Evolutionary conservation across 2,888 invertebrate species (phyloP), one percentile per base, ranked within the genome.

Genomic region (Agriopis aurantiaria): DNA sequence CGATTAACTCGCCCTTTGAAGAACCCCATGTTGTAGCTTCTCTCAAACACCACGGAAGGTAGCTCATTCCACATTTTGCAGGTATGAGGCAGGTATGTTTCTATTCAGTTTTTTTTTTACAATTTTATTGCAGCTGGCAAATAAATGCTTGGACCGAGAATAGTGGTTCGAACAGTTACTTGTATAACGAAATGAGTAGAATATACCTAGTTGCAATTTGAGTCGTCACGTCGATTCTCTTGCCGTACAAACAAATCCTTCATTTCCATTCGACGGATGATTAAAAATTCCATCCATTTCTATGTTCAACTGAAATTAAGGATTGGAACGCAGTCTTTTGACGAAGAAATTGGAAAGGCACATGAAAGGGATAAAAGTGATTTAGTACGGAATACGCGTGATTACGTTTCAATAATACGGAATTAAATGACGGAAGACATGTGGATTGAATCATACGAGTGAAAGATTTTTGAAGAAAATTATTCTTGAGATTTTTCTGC

Each of bases 201-300:
- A 33, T 33, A 33, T 33, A 33, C 33, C 3, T 3, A 5, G n/a
- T n/a, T 48, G 48, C 5, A 1, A 40, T 8, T 12, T 12, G 7
- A 43, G n/a, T 9, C 43, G 14, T 14, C 56, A 57, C 5, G 56
- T 17, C 9, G 58, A 8, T 58, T 57, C 33, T 45, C 43, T 62
- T 14, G 12, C 46, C 52, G n/a, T n/a, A 56, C 53, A 56, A 48
- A 64, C 48, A 49, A 64, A 60, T 45, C 51, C 51, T 49, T 58
- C 55, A 68, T 65, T 62, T 56, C 55, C 45, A 65, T 69, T 62
- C 52, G 62, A 58, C 57, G 33, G 23, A 65, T 65, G 61, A 69
- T 69, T 69, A 62, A 69, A 69, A 65, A 69, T 69, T 69, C 69
- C 69, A 53, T 57, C 56, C 65, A 57, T 69, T 69, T 65, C 69